Evolutionary conservation across 2,888 invertebrate species (phyloP), one percentile per base, ranked within the genome.

Genomic region (Autographa pulchrina): DNA sequence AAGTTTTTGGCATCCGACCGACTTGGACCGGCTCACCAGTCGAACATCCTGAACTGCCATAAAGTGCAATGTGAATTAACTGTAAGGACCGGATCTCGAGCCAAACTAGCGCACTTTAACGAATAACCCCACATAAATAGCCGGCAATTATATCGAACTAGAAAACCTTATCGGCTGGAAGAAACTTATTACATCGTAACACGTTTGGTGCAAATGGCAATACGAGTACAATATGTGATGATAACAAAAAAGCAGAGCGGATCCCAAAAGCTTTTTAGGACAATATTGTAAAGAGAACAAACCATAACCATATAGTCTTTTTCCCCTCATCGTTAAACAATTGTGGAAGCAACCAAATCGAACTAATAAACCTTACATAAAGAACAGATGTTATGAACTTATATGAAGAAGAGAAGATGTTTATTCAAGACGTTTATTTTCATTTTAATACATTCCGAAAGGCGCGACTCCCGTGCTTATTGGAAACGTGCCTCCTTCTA

Each of bases 1-100:
- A 87, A 89, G 82, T 90, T 90, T 90, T 92, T 93, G 94, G 93
- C 93, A 93, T 88, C 80, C 86, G 75, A 83, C 82, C 78, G 77
- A 84, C 83, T 87, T 88, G 86, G 85, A 81, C 88, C 80, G 82
- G 83, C 85, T 20, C 20, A 9, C 20, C 54, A 54, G 54, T 56
- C 82, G 81, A 87, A 85, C 86, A 80, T 81, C 84, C 89, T 89
- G 89, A 92, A 92, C 91, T 91, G 88, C 91, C 88, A 90, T 92
- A 92, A 91, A 92, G 86, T 88, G 89, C 89, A 89, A 88, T 91
- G 87, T 82, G 90, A 91, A 93, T 91, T 92, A 92, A 90, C 90
- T 88, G 85, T 81, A 83, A 85, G 83, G 82, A 84, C 86, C 85
- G 88, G 86, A 62, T 76, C 78, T 75, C 81, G 86, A 88, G 90